Percentiles rank a stretch among this genome's conserved stretches.
Conservation (phyloP, 2,113 vertebrate genomes). For the Burhinus bistriatus region DNA sequence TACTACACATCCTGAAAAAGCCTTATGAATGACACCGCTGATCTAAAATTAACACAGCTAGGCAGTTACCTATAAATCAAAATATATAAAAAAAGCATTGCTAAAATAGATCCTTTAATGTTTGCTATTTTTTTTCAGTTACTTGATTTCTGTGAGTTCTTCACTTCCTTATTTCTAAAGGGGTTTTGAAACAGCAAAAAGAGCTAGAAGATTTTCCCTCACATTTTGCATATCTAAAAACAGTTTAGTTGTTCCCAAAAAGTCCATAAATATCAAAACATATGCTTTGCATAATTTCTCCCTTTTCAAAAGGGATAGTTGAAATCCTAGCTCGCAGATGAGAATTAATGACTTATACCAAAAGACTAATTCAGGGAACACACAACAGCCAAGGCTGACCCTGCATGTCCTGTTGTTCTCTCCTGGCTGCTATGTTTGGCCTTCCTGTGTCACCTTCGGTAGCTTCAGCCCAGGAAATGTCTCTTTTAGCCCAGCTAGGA, state of each 20-base stretch:
- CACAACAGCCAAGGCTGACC: accelerated
- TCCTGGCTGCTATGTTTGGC: not conserved
- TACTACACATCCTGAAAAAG: not conserved
- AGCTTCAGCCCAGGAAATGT: not conserved
- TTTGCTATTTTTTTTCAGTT: not conserved
- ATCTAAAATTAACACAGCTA: constrained; percentile 11
- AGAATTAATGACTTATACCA: not conserved
- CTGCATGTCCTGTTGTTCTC: not conserved
- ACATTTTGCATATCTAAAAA: not conserved
- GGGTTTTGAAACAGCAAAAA: not conserved
- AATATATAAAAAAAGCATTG: not conserved
- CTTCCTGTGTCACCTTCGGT: not conserved
- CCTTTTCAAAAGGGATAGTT: not conserved
- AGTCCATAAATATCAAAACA: not conserved
- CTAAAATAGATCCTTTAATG: not conserved
- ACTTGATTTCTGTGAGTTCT: not conserved
- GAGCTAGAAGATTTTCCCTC: not conserved
- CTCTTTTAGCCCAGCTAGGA: not conserved
- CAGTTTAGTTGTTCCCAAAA: not conserved
- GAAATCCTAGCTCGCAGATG: not conserved
- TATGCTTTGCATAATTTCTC: not conserved
- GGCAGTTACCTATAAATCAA: constrained; percentile 1
- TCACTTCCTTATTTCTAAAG: not conserved
- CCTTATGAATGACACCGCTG: not conserved
- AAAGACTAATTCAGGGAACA: not conserved